phyloP scores from a whole-genome alignment of 92 coral and sea anemone species.

The Parazoanthus darwini region DNA sequence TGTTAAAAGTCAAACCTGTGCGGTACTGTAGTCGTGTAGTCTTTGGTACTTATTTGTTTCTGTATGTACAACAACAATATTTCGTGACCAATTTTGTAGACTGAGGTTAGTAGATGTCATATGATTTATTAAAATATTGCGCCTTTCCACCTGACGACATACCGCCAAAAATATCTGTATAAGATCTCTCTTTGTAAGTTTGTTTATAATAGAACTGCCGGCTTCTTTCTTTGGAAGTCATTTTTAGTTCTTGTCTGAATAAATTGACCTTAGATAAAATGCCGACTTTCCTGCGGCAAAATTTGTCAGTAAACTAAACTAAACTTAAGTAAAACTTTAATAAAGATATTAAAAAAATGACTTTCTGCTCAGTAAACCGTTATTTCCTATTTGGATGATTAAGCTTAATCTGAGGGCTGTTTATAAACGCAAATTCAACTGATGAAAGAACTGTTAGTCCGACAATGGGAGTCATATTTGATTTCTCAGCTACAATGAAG shows the following conservation, averaged over 20 bases:
- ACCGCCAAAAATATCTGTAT: slow-evolving; percentile 30
- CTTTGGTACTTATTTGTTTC: slow-evolving; percentile 16
- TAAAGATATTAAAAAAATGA: slow-evolving; percentile 25
- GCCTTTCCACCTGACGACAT: slow-evolving; percentile 19
- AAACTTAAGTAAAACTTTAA: neutral
- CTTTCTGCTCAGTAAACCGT: slow-evolving; percentile 41
- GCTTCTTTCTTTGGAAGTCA: slow-evolving; percentile 34
- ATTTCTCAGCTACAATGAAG: slow-evolving; percentile 11
- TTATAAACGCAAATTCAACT: slow-evolving; percentile 10
- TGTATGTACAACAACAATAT: slow-evolving; percentile 31
- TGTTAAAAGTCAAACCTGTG: neutral
- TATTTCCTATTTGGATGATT: slow-evolving; percentile 35
- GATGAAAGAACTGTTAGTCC: slow-evolving; percentile 38
- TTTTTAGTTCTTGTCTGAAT: slow-evolving; percentile 28
- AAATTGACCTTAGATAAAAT: slow-evolving; percentile 17
- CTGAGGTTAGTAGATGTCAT: slow-evolving; percentile 13
- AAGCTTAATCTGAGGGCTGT: slow-evolving; percentile 30
- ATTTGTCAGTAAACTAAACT: slow-evolving; percentile 12
- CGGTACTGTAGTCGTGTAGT: slow-evolving; percentile 16
- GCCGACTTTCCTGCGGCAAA: slow-evolving; percentile 42
- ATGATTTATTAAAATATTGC: slow-evolving; percentile 38
- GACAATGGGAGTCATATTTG: slow-evolving; percentile 28
- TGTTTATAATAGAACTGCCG: slow-evolving; percentile 28
- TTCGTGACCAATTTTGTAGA: slow-evolving; percentile 7
- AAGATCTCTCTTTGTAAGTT: slow-evolving; percentile 33